Base-by-base conservation (phyloP, 2,113 vertebrate genomes). In the Calyptommatus sinebrachiatus region DNA sequence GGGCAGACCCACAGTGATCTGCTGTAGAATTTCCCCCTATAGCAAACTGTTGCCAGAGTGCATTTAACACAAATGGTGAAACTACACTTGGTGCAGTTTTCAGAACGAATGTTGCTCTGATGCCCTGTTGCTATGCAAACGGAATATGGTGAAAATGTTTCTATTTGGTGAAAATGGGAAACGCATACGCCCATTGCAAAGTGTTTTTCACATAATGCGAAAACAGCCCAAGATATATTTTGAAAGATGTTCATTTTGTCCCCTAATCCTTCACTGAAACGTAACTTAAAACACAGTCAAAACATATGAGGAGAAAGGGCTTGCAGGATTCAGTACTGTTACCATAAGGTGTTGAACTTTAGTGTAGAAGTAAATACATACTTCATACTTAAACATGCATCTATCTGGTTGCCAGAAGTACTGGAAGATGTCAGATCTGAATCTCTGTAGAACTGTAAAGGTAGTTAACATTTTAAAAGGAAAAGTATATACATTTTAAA, bases 401-500 rank as follows among this genome's bases (percentile, higher is more conserved):
- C 89, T 74, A 46, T 78, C 65, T 74, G 29, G 45, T 57, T 84
- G 31, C 4, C 35, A 80, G 53, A 45, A 83, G 82, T 0, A 73
- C 21, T 83, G 65, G 60, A 83, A 41, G 80, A 79, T 6, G 65
- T 76, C 24, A 84, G 24, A 14, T 0, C 1, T 65, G 76, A 83
- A 86, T 82, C 78, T 78, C 71, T 73, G 70, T 29, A 68, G 74
- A 61, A 1, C 14, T 76, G 21, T 82, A 26, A 76, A 86, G 80
- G 83, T 83, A 83, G 24, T 75, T 77, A 70, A 70, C 31, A 9
- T 82, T 77, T 66, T 73, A 72, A 86, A 80, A 77, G 78, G 60
- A 85, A 88, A 83, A 71, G 77, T 73, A 4, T 78, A 48, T 21
- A 70, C 31, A 9, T 82, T 77, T 66, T 73, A 72, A 86, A 80